Evolutionary conservation across 2,888 invertebrate genomes (phyloP), one percentile per base, ranked within the genome.

Genomic region (Eurois occulta): DNA sequence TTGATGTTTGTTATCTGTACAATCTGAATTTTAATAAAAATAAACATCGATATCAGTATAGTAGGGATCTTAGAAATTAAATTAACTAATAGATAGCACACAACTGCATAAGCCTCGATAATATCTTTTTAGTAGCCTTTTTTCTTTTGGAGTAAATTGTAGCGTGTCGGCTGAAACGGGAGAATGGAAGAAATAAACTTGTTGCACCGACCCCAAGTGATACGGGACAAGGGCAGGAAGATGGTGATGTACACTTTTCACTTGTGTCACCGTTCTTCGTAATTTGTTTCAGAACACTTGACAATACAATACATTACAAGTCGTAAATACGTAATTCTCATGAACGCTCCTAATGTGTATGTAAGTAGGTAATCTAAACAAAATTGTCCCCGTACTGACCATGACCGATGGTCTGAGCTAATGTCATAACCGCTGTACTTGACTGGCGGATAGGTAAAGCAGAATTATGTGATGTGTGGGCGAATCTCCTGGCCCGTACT

Each of bases 341-440:
- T 68, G 13, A 79, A 46, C n/a, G 18, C 43, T 80, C 60, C 73
- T 64, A 65, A 69, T 60, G 38, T 21, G n/a, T 82, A 68, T 67
- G 52, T 60, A 74, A 75, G 62, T 67, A 66, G 72, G 55, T 75
- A 71, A 69, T 75, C 46, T 72, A 76, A 71, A 58, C 67, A 76
- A 76, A 71, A 81, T 72, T 81, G 67, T 41, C 43, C 55, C 68
- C 62, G 64, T 32, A 28, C 28, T 58, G 81, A 68, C 71, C 46
- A 43, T 76, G 55, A 41, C 76, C n/a, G 46, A 69, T 46, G 55
- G 24, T 65, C 28, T 46, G 46, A 60, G 58, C 58, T 60, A 67
- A 81, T 80, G 35, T 52, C 60, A 46, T 66, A 75, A 75, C n/a
- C 35, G 46, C 28, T 48, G 41, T 65, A 66, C 58, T 64, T 32